These are phyloP conservation scores for Maccullochella peelii DNA, from an alignment of 2,113 vertebrate genomes.

Conservation along the genomic window DNA sequence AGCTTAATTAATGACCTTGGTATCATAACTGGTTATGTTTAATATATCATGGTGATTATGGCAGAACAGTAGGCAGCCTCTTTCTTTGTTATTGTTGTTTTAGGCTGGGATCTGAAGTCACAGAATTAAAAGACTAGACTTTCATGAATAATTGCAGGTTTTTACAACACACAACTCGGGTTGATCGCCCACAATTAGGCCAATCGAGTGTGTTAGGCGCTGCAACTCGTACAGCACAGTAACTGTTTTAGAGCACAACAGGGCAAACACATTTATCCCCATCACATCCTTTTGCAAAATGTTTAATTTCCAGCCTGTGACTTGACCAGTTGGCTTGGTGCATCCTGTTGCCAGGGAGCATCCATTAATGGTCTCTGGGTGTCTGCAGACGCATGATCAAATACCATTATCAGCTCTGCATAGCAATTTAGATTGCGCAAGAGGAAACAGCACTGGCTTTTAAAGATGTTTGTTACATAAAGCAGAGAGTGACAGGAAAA, in stretches of 20 bases:
- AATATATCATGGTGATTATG: slow-evolving; percentile 60
- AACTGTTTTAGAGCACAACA: slow-evolving; percentile 35
- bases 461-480: slow-evolving; percentile 65
- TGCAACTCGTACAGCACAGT: slow-evolving; percentile 19
- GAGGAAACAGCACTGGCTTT: slow-evolving; percentile 30
- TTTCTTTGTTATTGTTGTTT: slow-evolving; percentile 43
- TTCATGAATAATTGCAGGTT: slow-evolving; percentile 71
- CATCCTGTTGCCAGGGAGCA: slow-evolving; percentile 47
- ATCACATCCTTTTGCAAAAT: slow-evolving; percentile 32
- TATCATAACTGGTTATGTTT: slow-evolving; percentile 57
- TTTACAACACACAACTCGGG: slow-evolving; percentile 46
- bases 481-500: slow-evolving; percentile 70
- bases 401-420: slow-evolving; percentile 45
- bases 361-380: slow-evolving; percentile 49
- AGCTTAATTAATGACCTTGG: slow-evolving; percentile 56
- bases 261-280: slow-evolving; percentile 39
- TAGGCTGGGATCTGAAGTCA: slow-evolving; percentile 52
- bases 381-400: slow-evolving; percentile 51
- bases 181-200: slow-evolving; percentile 68
- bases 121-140: slow-evolving; percentile 52
- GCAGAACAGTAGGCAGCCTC: slow-evolving; percentile 35
- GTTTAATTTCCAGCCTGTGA: slow-evolving; percentile 53
- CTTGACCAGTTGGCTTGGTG: slow-evolving; percentile 45
- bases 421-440: slow-evolving; percentile 55
- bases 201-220: slow-evolving; percentile 30